phyloP scores from a whole-genome alignment of 2,113 vertebrate genomes.

The Smithornis capensis region DNA sequence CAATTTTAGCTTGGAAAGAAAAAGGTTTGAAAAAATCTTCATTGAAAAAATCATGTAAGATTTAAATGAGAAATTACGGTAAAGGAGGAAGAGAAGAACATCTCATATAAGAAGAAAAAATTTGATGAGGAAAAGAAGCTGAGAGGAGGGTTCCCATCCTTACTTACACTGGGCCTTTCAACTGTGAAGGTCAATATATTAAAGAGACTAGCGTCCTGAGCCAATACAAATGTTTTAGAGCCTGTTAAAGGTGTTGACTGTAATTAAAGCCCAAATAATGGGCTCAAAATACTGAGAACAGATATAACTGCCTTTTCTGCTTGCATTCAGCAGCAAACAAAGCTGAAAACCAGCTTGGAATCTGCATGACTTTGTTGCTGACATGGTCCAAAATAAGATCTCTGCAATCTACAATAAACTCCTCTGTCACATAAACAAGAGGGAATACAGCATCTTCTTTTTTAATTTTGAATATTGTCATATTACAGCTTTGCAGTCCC shows the following conservation, averaged over 20 bases:
- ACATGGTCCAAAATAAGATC: background rate
- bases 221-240: accelerated
- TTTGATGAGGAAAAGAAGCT: background rate
- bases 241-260: background rate
- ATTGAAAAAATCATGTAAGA: background rate
- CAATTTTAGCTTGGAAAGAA: background rate
- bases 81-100: background rate
- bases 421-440: background rate
- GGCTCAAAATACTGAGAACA: background rate
- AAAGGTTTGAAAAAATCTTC: background rate
- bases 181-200: background rate
- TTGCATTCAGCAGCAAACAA: background rate
- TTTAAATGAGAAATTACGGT: background rate
- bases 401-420: background rate
- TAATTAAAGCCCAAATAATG: background rate
- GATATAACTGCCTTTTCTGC: background rate
- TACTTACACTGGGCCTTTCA: background rate
- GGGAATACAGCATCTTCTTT: background rate
- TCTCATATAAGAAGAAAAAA: background rate
- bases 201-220: background rate
- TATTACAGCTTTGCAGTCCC: background rate
- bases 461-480: background rate
- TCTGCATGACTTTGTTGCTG: background rate
- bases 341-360: background rate
- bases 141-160: background rate